Conservation (phyloP, 1,140 invertebrate species). For the Drosophila suzukii region DNA sequence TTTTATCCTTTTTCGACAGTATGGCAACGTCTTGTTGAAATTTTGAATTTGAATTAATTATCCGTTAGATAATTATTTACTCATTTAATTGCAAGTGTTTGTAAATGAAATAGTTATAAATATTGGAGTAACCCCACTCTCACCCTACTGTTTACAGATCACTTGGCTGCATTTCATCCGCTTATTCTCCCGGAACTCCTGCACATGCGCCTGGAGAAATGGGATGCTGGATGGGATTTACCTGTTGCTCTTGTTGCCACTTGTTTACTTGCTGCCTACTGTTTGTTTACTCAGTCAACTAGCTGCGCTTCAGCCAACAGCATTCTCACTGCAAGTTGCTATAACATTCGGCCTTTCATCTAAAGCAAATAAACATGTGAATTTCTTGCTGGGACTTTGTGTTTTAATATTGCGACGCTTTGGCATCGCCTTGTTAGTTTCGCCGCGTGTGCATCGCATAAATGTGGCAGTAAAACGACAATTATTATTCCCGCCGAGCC, state of each 20-base stretch:
- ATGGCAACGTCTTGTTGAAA: not conserved
- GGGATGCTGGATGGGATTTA: constrained; percentile 48
- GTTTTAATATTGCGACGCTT: constrained; percentile 8
- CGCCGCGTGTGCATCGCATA: constrained; percentile 39
- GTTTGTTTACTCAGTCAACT: constrained; percentile 60
- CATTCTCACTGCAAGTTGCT: constrained; percentile 34
- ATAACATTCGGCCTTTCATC: not conserved
- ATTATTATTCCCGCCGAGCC: constrained; percentile 37
- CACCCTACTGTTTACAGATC: not conserved
- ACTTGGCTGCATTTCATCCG: not conserved
- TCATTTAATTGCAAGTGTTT: not conserved
- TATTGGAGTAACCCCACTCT: not conserved
- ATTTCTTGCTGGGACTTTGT: constrained; percentile 4
- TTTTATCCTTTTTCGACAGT: not conserved
- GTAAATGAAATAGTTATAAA: not conserved
- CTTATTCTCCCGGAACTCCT: not conserved
- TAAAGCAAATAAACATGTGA: constrained; percentile 27
- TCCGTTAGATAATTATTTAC: not conserved
- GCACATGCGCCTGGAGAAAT: constrained; percentile 58
- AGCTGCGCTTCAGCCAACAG: constrained; percentile 48
- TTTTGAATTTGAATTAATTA: not conserved
- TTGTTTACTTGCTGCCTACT: constrained; percentile 30
- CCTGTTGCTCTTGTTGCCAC: constrained; percentile 52
- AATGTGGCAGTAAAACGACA: constrained; percentile 37
- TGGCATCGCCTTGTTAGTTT: constrained; percentile 20